These are phyloP conservation scores for Cephalopholis sonnerati DNA, from an alignment of 2,113 vertebrate species.

Conservation along the genomic window DNA sequence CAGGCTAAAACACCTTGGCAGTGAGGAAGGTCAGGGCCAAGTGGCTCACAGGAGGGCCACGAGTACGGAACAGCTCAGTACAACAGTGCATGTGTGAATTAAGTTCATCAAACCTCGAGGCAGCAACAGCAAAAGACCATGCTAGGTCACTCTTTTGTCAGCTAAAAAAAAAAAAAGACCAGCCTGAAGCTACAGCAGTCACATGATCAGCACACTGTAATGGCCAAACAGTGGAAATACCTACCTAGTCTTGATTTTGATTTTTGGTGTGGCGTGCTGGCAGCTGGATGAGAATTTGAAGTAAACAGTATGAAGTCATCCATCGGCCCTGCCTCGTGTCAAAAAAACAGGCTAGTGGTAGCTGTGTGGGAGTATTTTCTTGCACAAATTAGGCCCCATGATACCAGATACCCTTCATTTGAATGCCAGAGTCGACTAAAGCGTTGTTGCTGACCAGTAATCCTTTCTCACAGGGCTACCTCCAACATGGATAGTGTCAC, in stretches of 20 bases:
- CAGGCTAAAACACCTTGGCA: slow-evolving; percentile 43
- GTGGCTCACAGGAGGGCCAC: slow-evolving; percentile 20
- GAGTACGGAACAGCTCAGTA: slow-evolving; percentile 2
- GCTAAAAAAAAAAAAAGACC: neutral
- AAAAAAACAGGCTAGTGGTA: slow-evolving; percentile 11
- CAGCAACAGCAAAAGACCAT: fast-evolving
- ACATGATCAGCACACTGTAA: neutral
- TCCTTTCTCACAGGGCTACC: slow-evolving; percentile 14
- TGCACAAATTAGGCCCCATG: slow-evolving; percentile 53
- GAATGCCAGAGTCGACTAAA: slow-evolving; percentile 7
- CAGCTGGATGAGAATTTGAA: neutral
- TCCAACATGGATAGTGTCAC: slow-evolving; percentile 17
- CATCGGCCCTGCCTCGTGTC: slow-evolving; percentile 5
- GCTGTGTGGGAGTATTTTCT: slow-evolving; percentile 56
- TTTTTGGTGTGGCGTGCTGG: neutral
- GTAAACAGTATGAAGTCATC: slow-evolving; percentile 26
- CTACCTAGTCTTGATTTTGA: neutral
- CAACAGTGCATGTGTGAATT: neutral
- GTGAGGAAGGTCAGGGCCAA: slow-evolving; percentile 41
- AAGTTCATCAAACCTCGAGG: slow-evolving; percentile 12
- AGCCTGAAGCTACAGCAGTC: neutral
- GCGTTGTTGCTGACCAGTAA: slow-evolving; percentile 23
- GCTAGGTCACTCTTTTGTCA: neutral
- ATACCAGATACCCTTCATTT: slow-evolving; percentile 51
- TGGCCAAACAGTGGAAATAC: neutral